A percentile compares a stretch with the other conserved stretches of the same genome.
Evolutionary conservation across 2,888 invertebrate genomes (phyloP).

Genomic region (Drosophila testacea): DNA sequence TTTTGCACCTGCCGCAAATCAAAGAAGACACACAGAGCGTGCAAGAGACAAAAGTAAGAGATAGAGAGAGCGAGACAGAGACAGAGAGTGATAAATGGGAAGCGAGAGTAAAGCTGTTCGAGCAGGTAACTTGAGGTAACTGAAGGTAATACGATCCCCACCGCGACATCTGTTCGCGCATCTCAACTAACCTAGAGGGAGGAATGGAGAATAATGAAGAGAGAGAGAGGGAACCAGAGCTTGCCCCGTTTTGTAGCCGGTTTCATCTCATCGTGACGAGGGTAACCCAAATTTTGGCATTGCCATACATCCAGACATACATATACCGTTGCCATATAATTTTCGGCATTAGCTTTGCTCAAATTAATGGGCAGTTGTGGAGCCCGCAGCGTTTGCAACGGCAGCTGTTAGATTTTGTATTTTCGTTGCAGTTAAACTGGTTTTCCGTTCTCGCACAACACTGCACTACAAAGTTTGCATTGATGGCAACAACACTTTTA

Average conservation of each 20-base stretch:
- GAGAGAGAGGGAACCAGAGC: conserved; percentile 15
- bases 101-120: conserved; percentile 38
- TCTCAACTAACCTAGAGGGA: not conserved
- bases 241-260: conserved; percentile 39
- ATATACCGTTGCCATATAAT: conserved; percentile 75
- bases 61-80: not conserved
- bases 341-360: conserved; percentile 71
- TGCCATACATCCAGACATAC: conserved; percentile 22
- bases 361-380: conserved; percentile 64
- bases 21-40: conserved; percentile 51
- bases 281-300: conserved; percentile 72
- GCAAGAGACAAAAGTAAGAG: not conserved
- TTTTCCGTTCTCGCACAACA: conserved; percentile 32
- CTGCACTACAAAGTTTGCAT: conserved; percentile 25
- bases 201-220: not conserved
- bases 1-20: conserved; percentile 79
- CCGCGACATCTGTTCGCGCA: conserved; percentile 63
- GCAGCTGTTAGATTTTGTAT: conserved; percentile 73
- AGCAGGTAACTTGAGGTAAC: conserved; percentile 63
- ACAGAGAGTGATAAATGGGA: conserved; percentile 1
- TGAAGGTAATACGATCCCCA: conserved; percentile 61
- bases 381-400: conserved; percentile 40
- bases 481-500: not conserved
- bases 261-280: conserved; percentile 46
- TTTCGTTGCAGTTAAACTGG: conserved; percentile 40